phyloP scores from a whole-genome alignment of 2,113 vertebrate genomes.

The Nipponia nippon region DNA sequence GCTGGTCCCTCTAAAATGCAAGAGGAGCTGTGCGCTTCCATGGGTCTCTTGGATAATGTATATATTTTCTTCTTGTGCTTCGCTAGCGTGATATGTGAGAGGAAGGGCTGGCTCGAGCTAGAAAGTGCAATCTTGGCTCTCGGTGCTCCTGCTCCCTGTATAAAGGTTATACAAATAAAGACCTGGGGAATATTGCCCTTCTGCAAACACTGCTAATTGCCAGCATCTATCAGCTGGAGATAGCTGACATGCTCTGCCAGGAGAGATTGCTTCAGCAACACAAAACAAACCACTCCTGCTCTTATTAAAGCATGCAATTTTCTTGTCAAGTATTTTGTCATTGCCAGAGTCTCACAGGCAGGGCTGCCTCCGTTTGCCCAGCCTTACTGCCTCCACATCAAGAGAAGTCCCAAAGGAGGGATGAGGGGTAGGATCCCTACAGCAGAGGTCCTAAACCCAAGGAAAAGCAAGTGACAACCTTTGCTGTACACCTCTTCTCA shows the following conservation, averaged over 20 bases:
- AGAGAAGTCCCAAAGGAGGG: not conserved
- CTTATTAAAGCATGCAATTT: not conserved
- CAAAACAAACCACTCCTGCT: not conserved
- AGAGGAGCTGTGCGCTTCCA: not conserved
- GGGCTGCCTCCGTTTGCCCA: not conserved
- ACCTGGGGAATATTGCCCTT: not conserved
- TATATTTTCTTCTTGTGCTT: not conserved
- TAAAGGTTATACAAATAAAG: not conserved
- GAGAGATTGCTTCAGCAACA: not conserved
- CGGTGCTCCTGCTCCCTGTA: not conserved
- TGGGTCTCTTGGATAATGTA: not conserved
- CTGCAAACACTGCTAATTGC: not conserved
- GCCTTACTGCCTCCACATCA: not conserved
- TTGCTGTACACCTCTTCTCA: not conserved
- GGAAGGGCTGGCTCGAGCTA: not conserved
- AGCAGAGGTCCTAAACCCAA: not conserved
- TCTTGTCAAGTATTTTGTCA: not conserved
- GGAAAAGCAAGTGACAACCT: not conserved
- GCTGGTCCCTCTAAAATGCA: not conserved
- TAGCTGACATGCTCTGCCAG: not conserved
- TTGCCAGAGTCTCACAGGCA: fast-evolving
- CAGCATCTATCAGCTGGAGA: not conserved
- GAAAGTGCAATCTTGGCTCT: not conserved
- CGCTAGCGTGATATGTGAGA: not conserved
- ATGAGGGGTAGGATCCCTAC: not conserved